phyloP scores from a whole-genome alignment of 2,113 vertebrate genomes.

The Varanus salvator region DNA sequence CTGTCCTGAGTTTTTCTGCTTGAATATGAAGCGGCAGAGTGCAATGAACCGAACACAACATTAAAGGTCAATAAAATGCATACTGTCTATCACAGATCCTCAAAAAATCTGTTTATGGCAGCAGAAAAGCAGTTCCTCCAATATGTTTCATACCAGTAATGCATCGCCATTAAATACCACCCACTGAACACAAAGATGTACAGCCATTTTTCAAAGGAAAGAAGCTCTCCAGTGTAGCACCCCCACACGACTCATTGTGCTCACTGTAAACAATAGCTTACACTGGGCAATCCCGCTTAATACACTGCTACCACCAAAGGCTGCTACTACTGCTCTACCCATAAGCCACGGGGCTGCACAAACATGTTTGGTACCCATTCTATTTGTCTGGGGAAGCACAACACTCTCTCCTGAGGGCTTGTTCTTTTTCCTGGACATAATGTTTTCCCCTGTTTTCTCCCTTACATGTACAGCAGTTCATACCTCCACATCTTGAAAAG shows the following conservation, averaged over 20 bases:
- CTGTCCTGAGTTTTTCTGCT: not conserved
- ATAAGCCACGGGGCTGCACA: not conserved
- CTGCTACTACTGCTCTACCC: not conserved
- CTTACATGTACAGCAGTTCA: not conserved
- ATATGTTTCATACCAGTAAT: not conserved
- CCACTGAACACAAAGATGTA: not conserved
- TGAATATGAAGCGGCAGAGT: not conserved
- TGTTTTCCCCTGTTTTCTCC: rapidly evolving
- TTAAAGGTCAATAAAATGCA: not conserved
- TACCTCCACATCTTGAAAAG: constrained; percentile 96
- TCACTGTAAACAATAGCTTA: not conserved
- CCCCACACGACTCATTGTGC: no score
- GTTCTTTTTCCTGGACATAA: rapidly evolving
- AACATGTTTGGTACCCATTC: not conserved
- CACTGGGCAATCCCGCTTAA: not conserved
- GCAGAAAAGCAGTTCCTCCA: constrained; percentile 14
- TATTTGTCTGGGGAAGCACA: not conserved
- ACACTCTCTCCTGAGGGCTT: not conserved
- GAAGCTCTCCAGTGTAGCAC: not conserved
- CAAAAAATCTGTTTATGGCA: rapidly evolving
- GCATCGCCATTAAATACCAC: not conserved
- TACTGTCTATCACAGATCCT: not conserved
- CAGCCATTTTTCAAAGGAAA: not conserved
- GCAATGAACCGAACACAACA: not conserved
- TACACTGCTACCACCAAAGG: not conserved